Evolutionary conservation across 2,888 invertebrate species (phyloP).

Genomic region (Bembecia ichneumoniformis): DNA sequence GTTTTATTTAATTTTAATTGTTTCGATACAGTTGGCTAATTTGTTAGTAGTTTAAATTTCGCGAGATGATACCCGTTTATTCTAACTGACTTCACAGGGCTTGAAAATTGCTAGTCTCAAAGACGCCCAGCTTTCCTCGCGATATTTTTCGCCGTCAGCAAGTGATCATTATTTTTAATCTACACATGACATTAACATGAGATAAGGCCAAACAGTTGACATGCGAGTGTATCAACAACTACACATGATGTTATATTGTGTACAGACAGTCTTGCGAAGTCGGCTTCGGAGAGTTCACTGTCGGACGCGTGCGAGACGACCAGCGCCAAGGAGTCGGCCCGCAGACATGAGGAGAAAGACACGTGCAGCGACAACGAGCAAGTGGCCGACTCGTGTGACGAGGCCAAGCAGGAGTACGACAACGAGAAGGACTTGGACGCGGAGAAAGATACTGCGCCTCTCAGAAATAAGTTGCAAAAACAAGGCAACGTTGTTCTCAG

Average conservation of each 20-base stretch:
- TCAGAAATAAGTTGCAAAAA: conserved; percentile 45
- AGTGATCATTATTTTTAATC: too few relatives aligned
- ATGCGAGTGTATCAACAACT: too few relatives aligned
- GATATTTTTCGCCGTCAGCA: too few relatives aligned
- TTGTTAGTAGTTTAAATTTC: too few relatives aligned
- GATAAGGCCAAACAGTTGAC: too few relatives aligned
- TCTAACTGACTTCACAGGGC: too few relatives aligned
- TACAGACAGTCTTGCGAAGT: conserved; percentile 75
- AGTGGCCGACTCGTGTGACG: conserved; percentile 45
- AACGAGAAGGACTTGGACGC: conserved; percentile 44
- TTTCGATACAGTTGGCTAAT: too few relatives aligned
- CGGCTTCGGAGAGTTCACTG: conserved; percentile 90
- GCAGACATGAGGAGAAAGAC: conserved; percentile 80
- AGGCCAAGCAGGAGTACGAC: conserved; percentile 43
- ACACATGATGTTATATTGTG: neutral
- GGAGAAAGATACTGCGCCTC: conserved; percentile 24
- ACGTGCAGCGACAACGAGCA: conserved; percentile 73
- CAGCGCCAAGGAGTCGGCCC: conserved; percentile 79
- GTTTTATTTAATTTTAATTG: too few relatives aligned
- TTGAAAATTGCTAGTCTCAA: too few relatives aligned
- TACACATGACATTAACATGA: too few relatives aligned
- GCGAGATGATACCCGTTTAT: too few relatives aligned
- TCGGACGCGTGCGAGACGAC: conserved; percentile 79
- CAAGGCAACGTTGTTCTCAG: conserved; percentile 72
- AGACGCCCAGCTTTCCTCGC: too few relatives aligned